These are phyloP conservation scores for Athalia rosae DNA, from an alignment of 2,888 invertebrate genomes.

Conservation along the genomic window DNA sequence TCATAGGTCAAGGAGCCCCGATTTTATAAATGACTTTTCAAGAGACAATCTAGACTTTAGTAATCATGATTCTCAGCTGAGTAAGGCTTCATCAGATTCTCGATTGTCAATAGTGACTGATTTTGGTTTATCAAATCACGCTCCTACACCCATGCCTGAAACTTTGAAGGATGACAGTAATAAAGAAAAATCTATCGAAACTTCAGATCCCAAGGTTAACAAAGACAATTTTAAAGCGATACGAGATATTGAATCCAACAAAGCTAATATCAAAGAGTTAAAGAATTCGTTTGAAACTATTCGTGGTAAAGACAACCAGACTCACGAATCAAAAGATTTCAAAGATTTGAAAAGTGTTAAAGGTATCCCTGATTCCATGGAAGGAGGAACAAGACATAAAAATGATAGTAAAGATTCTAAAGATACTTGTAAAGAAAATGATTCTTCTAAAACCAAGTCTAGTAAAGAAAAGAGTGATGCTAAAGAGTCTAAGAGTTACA, in stretches of 20 bases:
- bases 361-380: constrained; percentile 60
- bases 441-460: constrained; percentile 56
- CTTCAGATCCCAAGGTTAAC: constrained; percentile 58
- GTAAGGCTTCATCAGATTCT: constrained; percentile 79
- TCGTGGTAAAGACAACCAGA: constrained; percentile 59
- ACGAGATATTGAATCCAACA: constrained; percentile 61
- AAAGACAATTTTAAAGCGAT: constrained; percentile 67
- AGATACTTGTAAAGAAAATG: constrained; percentile 62
- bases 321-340: constrained; percentile 57
- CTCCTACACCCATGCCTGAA: constrained; percentile 64
- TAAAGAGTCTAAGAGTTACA: constrained; percentile 54
- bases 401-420: constrained; percentile 60
- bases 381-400: constrained; percentile 61
- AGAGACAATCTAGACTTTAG: constrained; percentile 69
- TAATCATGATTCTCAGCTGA: constrained; percentile 79
- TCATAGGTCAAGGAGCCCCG: constrained; percentile 74
- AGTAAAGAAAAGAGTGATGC: constrained; percentile 57
- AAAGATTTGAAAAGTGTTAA: constrained; percentile 56
- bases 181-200: constrained; percentile 73
- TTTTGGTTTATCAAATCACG: constrained; percentile 73
- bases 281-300: constrained; percentile 62
- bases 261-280: constrained; percentile 53
- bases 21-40: constrained; percentile 69
- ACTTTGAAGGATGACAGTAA: constrained; percentile 60
- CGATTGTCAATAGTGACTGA: constrained; percentile 76